phyloP scores from a whole-genome alignment of 2,113 vertebrate species.

The Micromys minutus region DNA sequence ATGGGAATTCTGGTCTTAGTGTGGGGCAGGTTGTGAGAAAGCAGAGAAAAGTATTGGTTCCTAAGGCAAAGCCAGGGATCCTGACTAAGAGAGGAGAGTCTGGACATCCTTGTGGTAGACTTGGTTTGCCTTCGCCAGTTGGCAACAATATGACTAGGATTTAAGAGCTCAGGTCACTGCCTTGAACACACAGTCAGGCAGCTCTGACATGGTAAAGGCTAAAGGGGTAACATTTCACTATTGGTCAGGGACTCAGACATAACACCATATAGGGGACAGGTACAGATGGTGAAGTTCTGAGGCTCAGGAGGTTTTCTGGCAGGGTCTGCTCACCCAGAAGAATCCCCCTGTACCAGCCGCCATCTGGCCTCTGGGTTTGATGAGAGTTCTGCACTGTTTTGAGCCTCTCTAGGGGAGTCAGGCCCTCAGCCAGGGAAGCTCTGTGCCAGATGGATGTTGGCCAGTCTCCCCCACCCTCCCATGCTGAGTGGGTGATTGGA shows the following conservation, averaged over 20 bases:
- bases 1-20: accelerated
- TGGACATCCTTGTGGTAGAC: not conserved
- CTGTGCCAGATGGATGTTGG: not conserved
- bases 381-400: not conserved
- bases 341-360: not conserved
- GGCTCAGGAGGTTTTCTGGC: not conserved
- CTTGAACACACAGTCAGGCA: not conserved
- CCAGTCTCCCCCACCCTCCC: no score
- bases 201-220: not conserved
- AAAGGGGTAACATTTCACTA: no score
- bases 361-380: not conserved
- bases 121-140: not conserved
- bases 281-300: accelerated
- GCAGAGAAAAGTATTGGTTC: not conserved
- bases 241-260: not conserved
- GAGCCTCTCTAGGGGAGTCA: not conserved
- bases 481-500: not conserved
- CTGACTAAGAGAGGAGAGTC: not conserved
- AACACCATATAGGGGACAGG: not conserved
- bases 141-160: not conserved
- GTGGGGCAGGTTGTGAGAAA: not conserved
- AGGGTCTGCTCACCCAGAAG: not conserved
- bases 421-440: not conserved
- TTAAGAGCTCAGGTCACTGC: not conserved
- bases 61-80: not conserved